Percentiles rank a stretch among this genome's conserved stretches.
phyloP scores from a whole-genome alignment of 2,888 invertebrate species.

The Dioctria rufipes region DNA sequence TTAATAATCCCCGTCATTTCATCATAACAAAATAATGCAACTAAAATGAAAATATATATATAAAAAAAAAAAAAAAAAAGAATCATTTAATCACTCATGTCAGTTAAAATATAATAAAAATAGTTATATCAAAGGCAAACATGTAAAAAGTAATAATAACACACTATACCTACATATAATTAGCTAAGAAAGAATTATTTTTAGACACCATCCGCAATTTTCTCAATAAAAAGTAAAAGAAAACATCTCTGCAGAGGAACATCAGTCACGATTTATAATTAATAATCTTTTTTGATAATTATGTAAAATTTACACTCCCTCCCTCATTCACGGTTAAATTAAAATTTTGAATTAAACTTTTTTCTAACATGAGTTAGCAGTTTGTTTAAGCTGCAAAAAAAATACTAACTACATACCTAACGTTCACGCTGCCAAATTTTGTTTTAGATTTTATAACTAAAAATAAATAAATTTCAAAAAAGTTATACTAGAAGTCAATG shows the following conservation, averaged over 20 bases:
- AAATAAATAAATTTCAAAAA: too few species aligned
- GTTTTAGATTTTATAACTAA: too few species aligned
- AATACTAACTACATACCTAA: too few species aligned
- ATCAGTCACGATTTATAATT: conserved; percentile 15
- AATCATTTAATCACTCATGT: conserved; percentile 39
- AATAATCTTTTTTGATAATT: not conserved
- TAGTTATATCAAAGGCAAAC: conserved; percentile 40
- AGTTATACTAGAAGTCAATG: too few species aligned
- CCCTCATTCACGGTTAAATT: not conserved
- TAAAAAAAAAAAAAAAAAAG: conserved; percentile 7
- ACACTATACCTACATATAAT: conserved; percentile 20
- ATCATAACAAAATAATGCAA: conserved; percentile 28
- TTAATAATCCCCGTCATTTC: not conserved
- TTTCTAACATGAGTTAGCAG: too few species aligned
- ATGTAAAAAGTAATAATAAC: conserved; percentile 39
- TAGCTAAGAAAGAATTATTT: conserved; percentile 43
- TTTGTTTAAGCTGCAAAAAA: too few species aligned
- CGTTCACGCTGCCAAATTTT: too few species aligned
- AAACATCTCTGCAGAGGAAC: conserved; percentile 1
- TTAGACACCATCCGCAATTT: conserved; percentile 34
- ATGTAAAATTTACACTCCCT: not conserved
- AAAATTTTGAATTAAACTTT: too few species aligned
- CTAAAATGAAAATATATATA: conserved; percentile 11
- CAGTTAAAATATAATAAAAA: conserved; percentile 13
- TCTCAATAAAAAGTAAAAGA: conserved; percentile 7